Conservation (phyloP, 2,797 vertebrate species). For the Pitangus sulphuratus region DNA sequence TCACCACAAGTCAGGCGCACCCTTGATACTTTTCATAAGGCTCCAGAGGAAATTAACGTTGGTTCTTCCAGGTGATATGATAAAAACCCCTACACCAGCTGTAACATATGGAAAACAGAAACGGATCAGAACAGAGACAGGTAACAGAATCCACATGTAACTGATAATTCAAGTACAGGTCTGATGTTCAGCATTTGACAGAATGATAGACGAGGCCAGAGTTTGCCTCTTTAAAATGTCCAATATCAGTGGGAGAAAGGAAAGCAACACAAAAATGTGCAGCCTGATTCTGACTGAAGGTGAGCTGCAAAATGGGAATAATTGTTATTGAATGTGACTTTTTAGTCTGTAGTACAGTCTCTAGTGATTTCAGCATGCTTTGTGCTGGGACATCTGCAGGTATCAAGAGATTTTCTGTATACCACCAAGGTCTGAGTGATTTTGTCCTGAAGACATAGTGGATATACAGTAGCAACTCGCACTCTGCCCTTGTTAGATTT, state of each 20-base stretch:
- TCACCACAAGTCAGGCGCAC: constrained; percentile 68
- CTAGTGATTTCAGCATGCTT: background rate
- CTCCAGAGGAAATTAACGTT: constrained; percentile 67
- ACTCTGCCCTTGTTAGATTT: background rate
- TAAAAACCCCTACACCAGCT: constrained; percentile 12
- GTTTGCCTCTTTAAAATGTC: background rate
- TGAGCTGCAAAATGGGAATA: background rate
- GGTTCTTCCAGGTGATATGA: constrained; percentile 42
- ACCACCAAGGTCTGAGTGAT: background rate
- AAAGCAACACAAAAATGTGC: background rate
- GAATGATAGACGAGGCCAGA: background rate
- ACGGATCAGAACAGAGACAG: background rate
- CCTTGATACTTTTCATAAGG: constrained; percentile 64
- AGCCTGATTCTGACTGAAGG: background rate
- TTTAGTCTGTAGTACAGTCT: background rate
- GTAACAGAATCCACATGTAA: constrained; percentile 27
- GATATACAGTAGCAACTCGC: background rate
- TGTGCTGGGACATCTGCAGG: background rate
- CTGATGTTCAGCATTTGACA: background rate
- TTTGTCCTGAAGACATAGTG: background rate
- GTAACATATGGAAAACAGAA: constrained; percentile 27
- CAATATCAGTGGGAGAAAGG: background rate
- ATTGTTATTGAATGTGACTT: background rate
- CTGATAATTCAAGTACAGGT: background rate
- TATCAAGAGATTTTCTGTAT: background rate